Base-by-base conservation (phyloP, 2,797 vertebrate genomes). In the Threskiornis aethiopicus region DNA sequence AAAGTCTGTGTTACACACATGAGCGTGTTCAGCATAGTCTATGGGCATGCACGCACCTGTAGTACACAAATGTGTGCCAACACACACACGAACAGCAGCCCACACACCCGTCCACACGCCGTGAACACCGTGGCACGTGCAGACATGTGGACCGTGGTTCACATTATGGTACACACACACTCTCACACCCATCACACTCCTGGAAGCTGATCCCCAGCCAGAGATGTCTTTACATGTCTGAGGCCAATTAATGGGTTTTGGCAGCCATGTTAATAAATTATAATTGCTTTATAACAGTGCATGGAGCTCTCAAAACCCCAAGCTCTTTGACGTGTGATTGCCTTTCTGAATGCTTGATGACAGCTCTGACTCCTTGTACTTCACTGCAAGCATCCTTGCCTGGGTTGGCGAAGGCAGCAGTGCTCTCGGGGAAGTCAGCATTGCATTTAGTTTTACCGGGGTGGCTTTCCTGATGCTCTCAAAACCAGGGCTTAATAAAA, bases 41-140 rank as follows among this genome's bases (percentile, higher is more conserved):
- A 6, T 21, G 57, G 37, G 52, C 41, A 11, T 3, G 5, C 19
- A 19, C 26, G 20, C 4, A 1, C 52, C 59, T 10, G 24, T 13
- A 11, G 35, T 4, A 67, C 16, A 11, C 33, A 5, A 3, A 13
- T 3, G 28, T 20, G n/a, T 83, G 37, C 35, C 41, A 15, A 16
- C 47, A 17, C 21, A 16, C 31, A 47, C 7, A 2, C 2, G 14
- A 31, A 24, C 52, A 49, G 42, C 65, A n/a, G 37, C 41, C 11
- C 49, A 28, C 2, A 3, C 22, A 9, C 37, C 22, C 3, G 1
- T 33, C 31, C 16, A 10, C 13, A 2, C 28, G 5, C 33, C 1
- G 5, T 5, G n/a, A 41, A 5, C 26, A 6, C 42, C 1, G 2
- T 2, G n/a, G 47, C 16, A 19, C 54, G 7, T 1, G 3, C 52